Base-by-base conservation (phyloP, 2,113 vertebrate species). In the Atractosteus spatula region DNA sequence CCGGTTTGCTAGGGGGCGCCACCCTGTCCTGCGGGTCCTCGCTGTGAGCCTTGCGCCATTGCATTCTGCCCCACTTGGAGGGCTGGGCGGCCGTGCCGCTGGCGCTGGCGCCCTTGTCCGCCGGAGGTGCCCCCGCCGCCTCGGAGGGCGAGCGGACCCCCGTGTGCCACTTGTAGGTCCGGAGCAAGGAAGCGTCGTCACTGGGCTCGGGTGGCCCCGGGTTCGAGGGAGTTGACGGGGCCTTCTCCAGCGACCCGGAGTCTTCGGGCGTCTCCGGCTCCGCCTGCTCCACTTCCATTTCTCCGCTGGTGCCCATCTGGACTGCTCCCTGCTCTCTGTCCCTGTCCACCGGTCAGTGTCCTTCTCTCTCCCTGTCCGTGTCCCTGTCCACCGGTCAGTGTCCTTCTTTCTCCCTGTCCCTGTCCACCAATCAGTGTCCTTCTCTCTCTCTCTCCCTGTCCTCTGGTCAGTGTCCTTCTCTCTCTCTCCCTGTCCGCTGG, bases 11-110 rank as follows among this genome's bases (percentile, higher is more conserved):
- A 0, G 56, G 43, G 2, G 78, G 10, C 0, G 80, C 29, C 8
- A 47, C 62, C 63, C 80, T 89, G 5, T 88, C 85, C 0, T 75
- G 65, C 0, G 82, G 0, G 3, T 92, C 91, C 70, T 93, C 91
- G 1, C 91, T 93, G 75, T 88, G 72, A 47, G 90, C 84, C 68
- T 93, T 93, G 4, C 93, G 90, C 95, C 95, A 96, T 13, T 93
- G 89, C 75, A 95, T 78, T 16, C 91, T 93, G 55, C 61, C 80
- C 92, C 93, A 94, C 62, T 86, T 93, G 44, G 79, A 85, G 55
- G 83, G 74, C 0, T 85, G 79, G 70, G 82, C 87, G 77, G 87
- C 91, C 66, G 87, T 88, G 10, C 78, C 45, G 70, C 63, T 84
- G 2, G 87, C 86, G 0, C 73, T 59, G 0, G 81, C 74, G 11